A percentile compares a stretch with the other conserved stretches of the same genome.
Evolutionary conservation across 2,888 invertebrate species (phyloP).

Genomic region (Homarus gammarus): DNA sequence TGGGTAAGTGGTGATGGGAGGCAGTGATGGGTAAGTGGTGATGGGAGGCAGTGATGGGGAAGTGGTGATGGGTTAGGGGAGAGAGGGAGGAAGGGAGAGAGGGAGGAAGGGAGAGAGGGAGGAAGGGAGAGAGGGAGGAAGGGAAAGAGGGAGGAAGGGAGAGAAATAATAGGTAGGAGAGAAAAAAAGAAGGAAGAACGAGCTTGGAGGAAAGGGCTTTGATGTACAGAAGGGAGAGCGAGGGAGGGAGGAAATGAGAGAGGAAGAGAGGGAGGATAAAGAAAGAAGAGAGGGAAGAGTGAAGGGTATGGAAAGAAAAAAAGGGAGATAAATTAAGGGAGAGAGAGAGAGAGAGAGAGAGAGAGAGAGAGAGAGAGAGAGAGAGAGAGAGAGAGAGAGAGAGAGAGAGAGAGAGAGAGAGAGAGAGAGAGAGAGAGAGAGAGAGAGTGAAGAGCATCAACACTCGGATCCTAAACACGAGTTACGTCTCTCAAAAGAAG

Average conservation of each 20-base stretch:
- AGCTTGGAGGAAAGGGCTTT: background rate
- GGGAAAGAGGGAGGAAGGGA: background rate
- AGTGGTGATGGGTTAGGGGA: background rate
- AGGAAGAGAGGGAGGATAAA: background rate
- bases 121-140: background rate
- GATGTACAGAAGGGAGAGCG: background rate
- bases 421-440: background rate
- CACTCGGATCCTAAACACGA: background rate
- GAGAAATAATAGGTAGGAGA: background rate
- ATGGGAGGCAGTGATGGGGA: too few relatives aligned
- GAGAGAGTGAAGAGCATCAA: too few relatives aligned
- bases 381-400: background rate
- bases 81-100: background rate
- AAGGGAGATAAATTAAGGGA: background rate
- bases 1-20: too few relatives aligned
- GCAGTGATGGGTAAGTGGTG: too few relatives aligned
- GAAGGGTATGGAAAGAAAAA: background rate
- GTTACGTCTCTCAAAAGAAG: constrained; percentile 13
- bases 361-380: background rate
- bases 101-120: constrained; percentile 19
- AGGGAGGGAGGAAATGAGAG: background rate
- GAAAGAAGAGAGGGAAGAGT: background rate
- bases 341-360: background rate
- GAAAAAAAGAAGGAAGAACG: background rate
- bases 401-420: background rate